These are phyloP conservation scores for Ochropleura leucogaster DNA, from an alignment of 2,888 invertebrate species.

Conservation along the genomic window DNA sequence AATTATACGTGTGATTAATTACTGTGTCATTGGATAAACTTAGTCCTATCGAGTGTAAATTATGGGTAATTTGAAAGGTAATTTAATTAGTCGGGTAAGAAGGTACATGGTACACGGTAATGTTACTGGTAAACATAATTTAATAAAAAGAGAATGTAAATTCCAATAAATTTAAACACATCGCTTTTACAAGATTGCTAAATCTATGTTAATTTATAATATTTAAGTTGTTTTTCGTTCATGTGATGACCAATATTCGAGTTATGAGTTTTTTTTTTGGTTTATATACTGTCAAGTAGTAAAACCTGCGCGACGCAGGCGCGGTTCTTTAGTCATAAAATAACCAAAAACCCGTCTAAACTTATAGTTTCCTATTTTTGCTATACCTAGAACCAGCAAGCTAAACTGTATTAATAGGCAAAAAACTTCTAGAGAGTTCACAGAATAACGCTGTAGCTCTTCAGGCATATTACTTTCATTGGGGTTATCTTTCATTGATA, in stretches of 20 bases:
- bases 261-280: neutral
- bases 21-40: conserved; percentile 10
- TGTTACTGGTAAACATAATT: neutral
- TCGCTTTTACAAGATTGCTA: no score
- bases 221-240: neutral
- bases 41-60: neutral
- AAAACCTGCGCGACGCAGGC: neutral
- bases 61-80: conserved; percentile 13
- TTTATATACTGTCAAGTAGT: no score
- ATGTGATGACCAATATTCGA: neutral
- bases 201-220: no score
- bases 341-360: neutral
- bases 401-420: neutral
- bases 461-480: conserved; percentile 38
- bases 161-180: no score
- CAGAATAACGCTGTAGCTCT: conserved; percentile 12
- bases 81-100: conserved; percentile 3
- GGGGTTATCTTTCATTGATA: no score
- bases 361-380: neutral
- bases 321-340: neutral
- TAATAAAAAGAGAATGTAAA: no score
- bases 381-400: neutral
- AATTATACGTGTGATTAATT: conserved; percentile 11
- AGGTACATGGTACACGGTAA: neutral
- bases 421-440: conserved; percentile 3